phyloP scores from a whole-genome alignment of 1,140 invertebrate species.

The Heliconius congener region DNA sequence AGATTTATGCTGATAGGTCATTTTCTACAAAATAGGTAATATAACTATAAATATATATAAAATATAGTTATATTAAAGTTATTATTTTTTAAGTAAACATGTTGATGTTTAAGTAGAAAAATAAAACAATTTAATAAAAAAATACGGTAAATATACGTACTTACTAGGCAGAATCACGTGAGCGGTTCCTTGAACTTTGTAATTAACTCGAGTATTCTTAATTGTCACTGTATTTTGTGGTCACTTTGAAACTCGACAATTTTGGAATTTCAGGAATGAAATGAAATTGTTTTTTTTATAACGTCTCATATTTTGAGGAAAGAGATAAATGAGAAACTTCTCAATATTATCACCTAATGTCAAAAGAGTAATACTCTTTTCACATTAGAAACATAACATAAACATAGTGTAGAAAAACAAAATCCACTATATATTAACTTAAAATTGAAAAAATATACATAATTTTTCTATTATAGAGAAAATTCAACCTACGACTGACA shows the following conservation, averaged over 20 bases:
- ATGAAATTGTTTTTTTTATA: neutral
- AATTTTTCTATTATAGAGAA: no score
- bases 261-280: neutral
- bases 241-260: neutral
- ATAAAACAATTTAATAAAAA: neutral
- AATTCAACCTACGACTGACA: no score
- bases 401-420: no score
- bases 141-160: neutral
- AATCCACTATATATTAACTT: no score
- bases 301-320: no score
- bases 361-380: no score
- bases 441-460: no score
- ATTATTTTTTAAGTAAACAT: neutral
- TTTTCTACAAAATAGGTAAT: neutral
- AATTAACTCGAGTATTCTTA: slow-evolving; percentile 28
- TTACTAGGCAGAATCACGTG: neutral
- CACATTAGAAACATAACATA: no score
- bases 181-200: slow-evolving; percentile 35
- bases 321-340: no score
- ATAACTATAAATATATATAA: no score
- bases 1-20: neutral
- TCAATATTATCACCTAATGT: no score
- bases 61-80: neutral
- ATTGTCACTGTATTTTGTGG: slow-evolving; percentile 1
- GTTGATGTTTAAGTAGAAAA: neutral